Evolutionary conservation across 2,113 vertebrate species (phyloP).

Genomic region (Hippocampus barbouri): DNA sequence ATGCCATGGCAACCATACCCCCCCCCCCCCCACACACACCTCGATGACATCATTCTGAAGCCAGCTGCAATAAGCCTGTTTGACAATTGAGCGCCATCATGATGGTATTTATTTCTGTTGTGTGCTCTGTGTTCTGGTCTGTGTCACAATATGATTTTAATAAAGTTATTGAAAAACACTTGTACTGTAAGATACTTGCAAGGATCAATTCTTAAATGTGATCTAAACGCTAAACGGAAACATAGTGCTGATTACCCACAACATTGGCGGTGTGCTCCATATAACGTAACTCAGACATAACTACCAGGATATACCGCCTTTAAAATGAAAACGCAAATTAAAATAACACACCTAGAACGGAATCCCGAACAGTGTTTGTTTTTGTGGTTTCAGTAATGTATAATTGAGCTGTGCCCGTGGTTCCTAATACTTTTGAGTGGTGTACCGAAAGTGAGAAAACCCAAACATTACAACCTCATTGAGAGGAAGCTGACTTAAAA

Average conservation of each 20-base stretch:
- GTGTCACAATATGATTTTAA: constrained; percentile 76
- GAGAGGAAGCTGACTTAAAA: no score
- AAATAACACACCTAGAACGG: background rate
- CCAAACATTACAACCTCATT: no score
- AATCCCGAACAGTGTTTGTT: background rate
- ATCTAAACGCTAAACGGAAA: background rate
- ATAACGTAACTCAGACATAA: background rate
- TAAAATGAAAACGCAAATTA: background rate
- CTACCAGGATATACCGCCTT: background rate
- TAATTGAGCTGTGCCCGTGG: background rate
- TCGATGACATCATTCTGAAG: constrained; percentile 67
- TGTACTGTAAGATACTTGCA: background rate
- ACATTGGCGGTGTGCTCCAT: background rate
- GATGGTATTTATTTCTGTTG: constrained; percentile 77
- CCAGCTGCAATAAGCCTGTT: constrained; percentile 74
- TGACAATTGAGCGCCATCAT: constrained; percentile 70
- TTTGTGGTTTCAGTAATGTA: background rate
- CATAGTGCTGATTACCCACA: background rate
- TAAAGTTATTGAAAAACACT: constrained; percentile 66
- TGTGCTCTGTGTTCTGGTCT: constrained; percentile 74
- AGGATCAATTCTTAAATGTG: background rate
- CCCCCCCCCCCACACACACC: constrained; percentile 60
- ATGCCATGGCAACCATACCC: constrained; percentile 69
- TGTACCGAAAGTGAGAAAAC: background rate
- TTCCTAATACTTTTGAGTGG: background rate